phyloP scores from a whole-genome alignment of 2,797 vertebrate species.

The Muscicapa striata region DNA sequence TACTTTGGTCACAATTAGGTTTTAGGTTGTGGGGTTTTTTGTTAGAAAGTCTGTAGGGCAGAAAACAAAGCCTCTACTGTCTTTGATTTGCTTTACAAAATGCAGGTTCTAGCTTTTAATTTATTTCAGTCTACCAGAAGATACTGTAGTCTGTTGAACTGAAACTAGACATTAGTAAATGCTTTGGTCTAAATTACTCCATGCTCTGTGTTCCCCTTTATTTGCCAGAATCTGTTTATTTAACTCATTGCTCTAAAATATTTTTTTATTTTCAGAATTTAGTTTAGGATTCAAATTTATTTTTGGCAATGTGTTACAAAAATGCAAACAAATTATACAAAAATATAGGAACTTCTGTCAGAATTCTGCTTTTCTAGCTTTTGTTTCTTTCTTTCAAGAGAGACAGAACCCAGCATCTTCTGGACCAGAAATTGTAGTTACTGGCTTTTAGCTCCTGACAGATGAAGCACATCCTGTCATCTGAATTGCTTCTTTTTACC shows the following conservation, averaged over 20 bases:
- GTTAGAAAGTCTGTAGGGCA: background rate
- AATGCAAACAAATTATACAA: background rate
- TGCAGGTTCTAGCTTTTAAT: background rate
- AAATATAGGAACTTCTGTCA: background rate
- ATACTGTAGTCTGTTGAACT: background rate
- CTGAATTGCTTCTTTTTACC: background rate
- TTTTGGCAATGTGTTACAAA: background rate
- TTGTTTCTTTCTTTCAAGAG: rapidly evolving
- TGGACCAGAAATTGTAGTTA: background rate
- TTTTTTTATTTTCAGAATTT: background rate
- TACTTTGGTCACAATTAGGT: background rate
- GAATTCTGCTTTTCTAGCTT: background rate
- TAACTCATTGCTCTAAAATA: background rate
- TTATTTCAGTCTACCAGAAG: background rate
- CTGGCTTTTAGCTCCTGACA: background rate
- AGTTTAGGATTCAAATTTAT: background rate
- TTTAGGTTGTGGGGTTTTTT: background rate
- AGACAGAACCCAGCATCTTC: background rate
- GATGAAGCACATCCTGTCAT: background rate
- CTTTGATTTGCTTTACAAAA: background rate
- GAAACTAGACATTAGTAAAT: background rate
- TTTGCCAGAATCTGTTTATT: background rate
- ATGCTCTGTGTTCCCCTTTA: background rate
- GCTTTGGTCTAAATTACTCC: background rate
- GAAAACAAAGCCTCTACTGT: background rate